Base-by-base conservation (phyloP, 2,113 vertebrate genomes). In the Prunella himalayana region DNA sequence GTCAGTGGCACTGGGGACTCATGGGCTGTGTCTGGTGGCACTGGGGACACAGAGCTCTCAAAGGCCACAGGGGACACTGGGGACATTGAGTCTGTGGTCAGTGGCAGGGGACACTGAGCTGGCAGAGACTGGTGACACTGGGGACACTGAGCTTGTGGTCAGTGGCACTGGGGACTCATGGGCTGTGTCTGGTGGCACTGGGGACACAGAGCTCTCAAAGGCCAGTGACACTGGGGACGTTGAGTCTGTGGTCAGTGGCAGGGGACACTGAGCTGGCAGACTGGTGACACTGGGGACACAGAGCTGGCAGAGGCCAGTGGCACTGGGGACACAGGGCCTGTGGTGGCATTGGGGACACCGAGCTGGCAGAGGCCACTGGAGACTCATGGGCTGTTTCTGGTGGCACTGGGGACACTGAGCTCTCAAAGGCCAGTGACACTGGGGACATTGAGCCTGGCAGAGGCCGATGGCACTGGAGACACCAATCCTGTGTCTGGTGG, bases 121-220 rank as follows among this genome's bases (percentile, higher is more conserved):
- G 30, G 11, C 51, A 53, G 28, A 12, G 51, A 2, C 10, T 2
- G 19, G 53, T 56, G 54, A 13, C 31, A 21, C 54, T 22, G 54
- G 31, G 42, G 30, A 33, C 63, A 45, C 6, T 0, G 5, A 7
- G 15, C 1, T 15, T 12, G n/a, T 25, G 59, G 11, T 4, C 7
- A 3, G n/a, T 35, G n/a, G n/a, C 56, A 35, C 15, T 25, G 54
- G 56, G 56, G 56, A 57, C n/a, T n/a, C n/a, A n/a, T n/a, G n/a
- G n/a, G n/a, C n/a, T n/a, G n/a, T n/a, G n/a, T n/a, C n/a, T n/a
- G n/a, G 54, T 57, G 54, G 9, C 54, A n/a, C n/a, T 45, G 20
- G 45, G 45, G 45, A 45, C n/a, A n/a, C n/a, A n/a, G n/a, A n/a
- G n/a, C n/a, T n/a, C n/a, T n/a, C n/a, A n/a, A n/a, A n/a, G n/a